Percentiles rank a stretch among this genome's conserved stretches.
phyloP scores from a whole-genome alignment of 2,797 vertebrate genomes.

The Cuculus canorus region DNA sequence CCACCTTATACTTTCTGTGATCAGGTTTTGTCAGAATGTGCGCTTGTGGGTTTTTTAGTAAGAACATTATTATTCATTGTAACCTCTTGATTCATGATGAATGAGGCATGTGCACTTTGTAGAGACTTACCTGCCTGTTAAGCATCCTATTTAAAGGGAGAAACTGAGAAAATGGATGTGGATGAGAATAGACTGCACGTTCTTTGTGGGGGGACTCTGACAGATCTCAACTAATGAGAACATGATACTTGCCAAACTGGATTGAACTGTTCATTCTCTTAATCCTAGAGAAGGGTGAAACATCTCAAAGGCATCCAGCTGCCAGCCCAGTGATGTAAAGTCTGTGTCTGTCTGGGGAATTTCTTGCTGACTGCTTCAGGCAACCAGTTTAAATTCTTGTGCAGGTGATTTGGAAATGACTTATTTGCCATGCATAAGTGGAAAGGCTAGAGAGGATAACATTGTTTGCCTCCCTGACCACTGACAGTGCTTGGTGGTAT shows the following conservation, averaged over 20 bases:
- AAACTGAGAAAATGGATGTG: background rate
- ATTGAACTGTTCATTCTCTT: background rate
- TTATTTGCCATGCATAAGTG: background rate
- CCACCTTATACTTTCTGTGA: conserved; percentile 10
- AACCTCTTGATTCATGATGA: background rate
- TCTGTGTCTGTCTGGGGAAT: conserved; percentile 27
- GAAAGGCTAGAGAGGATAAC: background rate
- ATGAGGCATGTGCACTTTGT: background rate
- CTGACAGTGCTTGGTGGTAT: background rate
- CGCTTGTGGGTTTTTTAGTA: background rate
- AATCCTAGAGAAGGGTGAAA: background rate
- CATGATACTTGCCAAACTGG: background rate
- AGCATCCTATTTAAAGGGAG: background rate
- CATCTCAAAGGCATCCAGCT: conserved; percentile 38
- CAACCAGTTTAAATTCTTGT: conserved; percentile 27
- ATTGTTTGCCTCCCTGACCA: background rate
- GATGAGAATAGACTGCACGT: background rate
- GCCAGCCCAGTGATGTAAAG: background rate
- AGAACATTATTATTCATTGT: conserved; percentile 13
- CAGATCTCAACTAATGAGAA: background rate
- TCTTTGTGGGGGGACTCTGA: background rate
- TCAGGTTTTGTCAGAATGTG: background rate
- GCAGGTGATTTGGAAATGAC: background rate
- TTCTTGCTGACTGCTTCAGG: conserved; percentile 29
- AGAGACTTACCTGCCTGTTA: background rate